Conservation (phyloP, 2,113 vertebrate species). For the Bubalus kerabau region DNA sequence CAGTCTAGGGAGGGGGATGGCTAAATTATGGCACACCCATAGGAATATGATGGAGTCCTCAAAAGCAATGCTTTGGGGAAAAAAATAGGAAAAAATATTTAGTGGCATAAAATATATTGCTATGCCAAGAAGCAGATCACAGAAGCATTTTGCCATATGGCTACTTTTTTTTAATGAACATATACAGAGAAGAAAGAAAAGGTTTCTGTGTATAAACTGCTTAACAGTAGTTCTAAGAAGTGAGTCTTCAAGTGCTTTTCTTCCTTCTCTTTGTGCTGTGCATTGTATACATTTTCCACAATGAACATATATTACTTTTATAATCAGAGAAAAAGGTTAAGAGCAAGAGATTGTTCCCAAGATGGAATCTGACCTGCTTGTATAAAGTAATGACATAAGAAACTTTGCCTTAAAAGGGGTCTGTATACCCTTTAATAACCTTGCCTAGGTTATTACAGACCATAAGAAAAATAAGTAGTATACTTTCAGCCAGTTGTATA, state of each 20-base stretch:
- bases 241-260: not conserved
- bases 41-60: not conserved
- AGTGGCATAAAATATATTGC: not conserved
- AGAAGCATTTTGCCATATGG: too few relatives aligned
- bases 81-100: not conserved
- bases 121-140: not conserved
- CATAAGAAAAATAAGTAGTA: constrained; percentile 73
- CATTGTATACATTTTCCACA: constrained; percentile 30
- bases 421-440: constrained; percentile 68
- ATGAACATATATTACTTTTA: constrained; percentile 61
- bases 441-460: constrained; percentile 66
- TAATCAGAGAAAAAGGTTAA: constrained; percentile 67
- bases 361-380: constrained; percentile 70
- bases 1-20: not conserved
- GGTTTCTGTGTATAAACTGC: not conserved
- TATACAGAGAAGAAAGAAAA: not conserved
- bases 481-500: constrained; percentile 72
- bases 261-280: not conserved
- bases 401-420: constrained; percentile 64
- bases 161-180: not conserved
- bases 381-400: constrained; percentile 74
- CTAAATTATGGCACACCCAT: not conserved
- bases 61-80: not conserved
- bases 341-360: constrained; percentile 51
- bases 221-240: not conserved